A percentile compares a stretch with the other conserved stretches of the same genome.
Evolutionary conservation across 2,113 vertebrate species (phyloP).

Genomic region (Aegithalos caudatus): DNA sequence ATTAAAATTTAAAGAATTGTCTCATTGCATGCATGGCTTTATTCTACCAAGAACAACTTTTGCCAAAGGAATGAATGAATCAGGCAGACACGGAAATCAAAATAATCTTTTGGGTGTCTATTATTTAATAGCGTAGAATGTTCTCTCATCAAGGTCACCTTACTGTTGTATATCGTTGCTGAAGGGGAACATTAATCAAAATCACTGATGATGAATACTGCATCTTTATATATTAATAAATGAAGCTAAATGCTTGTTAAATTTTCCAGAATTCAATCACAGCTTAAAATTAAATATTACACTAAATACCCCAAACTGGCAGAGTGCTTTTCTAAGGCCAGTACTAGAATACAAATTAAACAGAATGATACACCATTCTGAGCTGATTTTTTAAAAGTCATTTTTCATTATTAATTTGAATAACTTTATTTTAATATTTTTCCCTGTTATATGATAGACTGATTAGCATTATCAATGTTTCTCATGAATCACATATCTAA

Average conservation of each 20-base stretch:
- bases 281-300: constrained; percentile 53
- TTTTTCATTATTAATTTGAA: neutral
- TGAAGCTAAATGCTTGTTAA: constrained; percentile 30
- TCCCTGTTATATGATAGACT: neutral
- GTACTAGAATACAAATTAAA: neutral
- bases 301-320: neutral
- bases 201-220: constrained; percentile 13
- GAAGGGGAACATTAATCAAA: constrained; percentile 54
- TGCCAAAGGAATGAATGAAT: constrained; percentile 31
- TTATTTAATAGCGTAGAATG: neutral
- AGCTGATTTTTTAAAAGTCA: neutral
- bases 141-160: constrained; percentile 20
- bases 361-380: neutral
- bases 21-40: neutral
- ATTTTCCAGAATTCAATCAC: constrained; percentile 45
- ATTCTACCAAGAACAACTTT: constrained; percentile 19
- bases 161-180: neutral
- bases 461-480: neutral
- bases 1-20: constrained; percentile 29
- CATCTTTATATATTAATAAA: constrained; percentile 40
- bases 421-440: neutral
- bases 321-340: neutral
- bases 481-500: neutral
- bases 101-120: constrained; percentile 19
- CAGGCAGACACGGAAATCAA: neutral